Base-by-base conservation (phyloP, 2,113 vertebrate species). In the Protobothrops mucrosquamatus region DNA sequence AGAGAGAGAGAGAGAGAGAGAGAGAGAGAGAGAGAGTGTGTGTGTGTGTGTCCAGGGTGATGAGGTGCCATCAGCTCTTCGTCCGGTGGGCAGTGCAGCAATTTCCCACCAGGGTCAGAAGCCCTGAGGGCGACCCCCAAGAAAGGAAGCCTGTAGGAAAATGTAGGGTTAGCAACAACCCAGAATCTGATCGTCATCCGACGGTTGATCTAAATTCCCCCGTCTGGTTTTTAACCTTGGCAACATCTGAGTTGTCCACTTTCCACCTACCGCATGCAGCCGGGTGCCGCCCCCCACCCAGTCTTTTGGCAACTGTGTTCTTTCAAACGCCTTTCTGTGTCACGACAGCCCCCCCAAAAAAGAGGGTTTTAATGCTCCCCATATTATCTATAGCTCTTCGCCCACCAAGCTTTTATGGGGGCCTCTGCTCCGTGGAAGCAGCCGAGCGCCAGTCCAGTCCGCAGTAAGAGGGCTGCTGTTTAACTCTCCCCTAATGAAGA, bases 401-500 rank as follows among this genome's bases (percentile, higher is more conserved):
- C 52, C 22, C 48, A 15, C 12, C 52, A 48, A 74, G 48, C 24
- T 2, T 1, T 0, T 0, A 0, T 7, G 1, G 29, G 43, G 1
- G 18, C 24, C 48, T 26, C 12, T 2, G n/a, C n/a, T 39, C 29
- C 34, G 15, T 43, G 2, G 24, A 14, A 51, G 23, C 85, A 59
- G 59, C 9, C 29, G 39, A 43, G 48, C n/a, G 52, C 29, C 90
- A 39, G 74, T 43, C 29, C 26, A 57, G 74, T 43, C 29, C 26
- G 57, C 88, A 51, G 29, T 56, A 48, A 74, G 91, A 34, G 48
- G n/a, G 26, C 34, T 10, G 10, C 39, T 57, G 6, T 69, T 74
- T 14, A 26, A 46, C 81, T 55, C 55, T 61, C 89, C 85, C 34
- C 1, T 48, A 64, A 92, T 14, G 39, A 90, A 5, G 81, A 51